phyloP scores from a whole-genome alignment of 2,113 vertebrate species.

The Poeciliopsis turrubarensis region DNA sequence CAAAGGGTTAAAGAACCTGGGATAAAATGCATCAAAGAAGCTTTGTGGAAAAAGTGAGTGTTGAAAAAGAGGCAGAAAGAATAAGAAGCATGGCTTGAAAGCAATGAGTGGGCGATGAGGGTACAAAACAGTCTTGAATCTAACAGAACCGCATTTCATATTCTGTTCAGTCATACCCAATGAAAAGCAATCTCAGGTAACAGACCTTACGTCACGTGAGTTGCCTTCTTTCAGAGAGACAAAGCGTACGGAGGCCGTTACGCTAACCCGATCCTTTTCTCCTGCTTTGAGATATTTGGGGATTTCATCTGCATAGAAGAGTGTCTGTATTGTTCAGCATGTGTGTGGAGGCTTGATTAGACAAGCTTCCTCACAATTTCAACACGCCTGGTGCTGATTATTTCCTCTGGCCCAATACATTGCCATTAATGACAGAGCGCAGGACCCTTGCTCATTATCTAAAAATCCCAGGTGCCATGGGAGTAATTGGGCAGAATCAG shows the following conservation, averaged over 20 bases:
- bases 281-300: conserved; percentile 28
- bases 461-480: conserved; percentile 36
- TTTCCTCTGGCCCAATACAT: conserved; percentile 36
- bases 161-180: conserved; percentile 72
- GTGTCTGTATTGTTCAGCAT: conserved; percentile 42
- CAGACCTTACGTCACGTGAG: conserved; percentile 67
- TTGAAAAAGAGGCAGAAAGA: conserved; percentile 50
- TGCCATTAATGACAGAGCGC: conserved; percentile 25
- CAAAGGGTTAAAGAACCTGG: conserved; percentile 61
- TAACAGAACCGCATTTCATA: conserved; percentile 69
- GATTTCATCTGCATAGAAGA: conserved; percentile 35
- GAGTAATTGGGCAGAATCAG: conserved; percentile 40
- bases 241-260: conserved; percentile 49
- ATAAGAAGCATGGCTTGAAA: conserved; percentile 69
- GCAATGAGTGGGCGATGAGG: conserved; percentile 63
- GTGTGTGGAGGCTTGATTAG: conserved; percentile 66
- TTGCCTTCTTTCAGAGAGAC: conserved; percentile 66
- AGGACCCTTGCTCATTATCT: conserved; percentile 48
- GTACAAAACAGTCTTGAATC: conserved; percentile 66
- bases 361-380: conserved; percentile 41
- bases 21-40: conserved; percentile 71
- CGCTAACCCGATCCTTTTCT: conserved; percentile 20
- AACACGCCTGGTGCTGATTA: conserved; percentile 32
- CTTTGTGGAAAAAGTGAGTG: conserved; percentile 58
- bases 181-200: conserved; percentile 82